Base-by-base conservation (phyloP, 1,140 invertebrate genomes). In the Paralvinella palmiformis region DNA sequence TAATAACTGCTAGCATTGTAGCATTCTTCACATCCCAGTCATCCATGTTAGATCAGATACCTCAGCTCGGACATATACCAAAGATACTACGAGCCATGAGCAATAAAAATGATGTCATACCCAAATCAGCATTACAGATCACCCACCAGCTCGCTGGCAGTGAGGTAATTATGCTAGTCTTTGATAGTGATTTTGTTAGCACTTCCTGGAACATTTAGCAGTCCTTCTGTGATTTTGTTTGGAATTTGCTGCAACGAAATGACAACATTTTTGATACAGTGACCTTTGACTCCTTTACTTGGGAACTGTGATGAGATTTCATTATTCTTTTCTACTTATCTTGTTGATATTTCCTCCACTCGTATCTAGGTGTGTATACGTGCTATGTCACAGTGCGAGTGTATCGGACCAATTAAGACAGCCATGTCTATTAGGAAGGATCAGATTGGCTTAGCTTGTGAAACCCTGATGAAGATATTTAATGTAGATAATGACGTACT, bases 41-140 rank as follows among this genome's bases (percentile, higher is more conserved):
- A n/a, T 83, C 86, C 71, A 85, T 97, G 52, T 85, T 91, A 24
- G 94, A 98, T 78, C 86, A 91, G 69, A 87, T 98, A 58, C 95
- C 96, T 20, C 87, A 91, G 20, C 86, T 96, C 73, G 96, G 96
- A 13, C 92, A 98, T 79, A 88, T 99, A 78, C 94, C 94, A 20
- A 86, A 91, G 67, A 82, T 98, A 29, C 90, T 92, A 71, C 84
- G 86, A 69, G 86, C 91, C 73, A 88, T 96, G 83, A 82, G 82
- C 7, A 72, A 81, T 4, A 73, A 74, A 77, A 86, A 79, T 78
- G 82, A 81, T 78, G 84, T 76, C 72, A 86, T 77, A 73, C 84
- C 71, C 60, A 88, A 87, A 74, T 86, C 90, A 59, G 89, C 90
- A 55, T 87, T 97, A 71, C 85, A 89, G 69, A 88, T 97, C 70